Conservation (phyloP, 2,113 vertebrate genomes). For the Lamprologus ornatipinnis region DNA sequence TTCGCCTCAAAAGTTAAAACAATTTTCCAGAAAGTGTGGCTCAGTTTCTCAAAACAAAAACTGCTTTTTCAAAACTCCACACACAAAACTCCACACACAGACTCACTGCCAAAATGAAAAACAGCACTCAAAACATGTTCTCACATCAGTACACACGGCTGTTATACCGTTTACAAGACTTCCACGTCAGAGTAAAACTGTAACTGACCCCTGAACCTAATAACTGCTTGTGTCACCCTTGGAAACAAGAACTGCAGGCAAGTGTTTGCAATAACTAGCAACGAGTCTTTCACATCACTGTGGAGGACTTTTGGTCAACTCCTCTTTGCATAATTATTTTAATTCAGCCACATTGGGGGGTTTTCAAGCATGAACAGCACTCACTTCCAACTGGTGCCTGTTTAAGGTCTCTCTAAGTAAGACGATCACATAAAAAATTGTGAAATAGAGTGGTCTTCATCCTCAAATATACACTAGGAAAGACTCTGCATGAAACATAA, state of each 20-base stretch:
- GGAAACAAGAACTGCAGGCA: background rate
- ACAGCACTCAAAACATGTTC: background rate
- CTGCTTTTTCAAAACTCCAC: fast-evolving
- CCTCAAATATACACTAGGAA: background rate
- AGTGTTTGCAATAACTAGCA: background rate
- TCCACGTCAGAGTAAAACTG: background rate
- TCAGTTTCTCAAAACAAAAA: background rate
- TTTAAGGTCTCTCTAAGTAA: background rate
- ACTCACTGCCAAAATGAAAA: background rate
- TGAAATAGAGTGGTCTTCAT: background rate
- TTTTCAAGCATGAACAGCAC: background rate
- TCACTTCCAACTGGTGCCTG: background rate
- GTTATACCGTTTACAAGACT: background rate
- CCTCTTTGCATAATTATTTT: background rate
- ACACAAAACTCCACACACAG: background rate
- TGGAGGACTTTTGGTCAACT: background rate
- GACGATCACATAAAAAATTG: background rate
- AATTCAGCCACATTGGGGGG: fast-evolving
- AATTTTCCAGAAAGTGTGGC: fast-evolving
- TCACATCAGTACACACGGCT: background rate
- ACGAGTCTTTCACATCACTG: background rate
- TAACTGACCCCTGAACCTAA: background rate
- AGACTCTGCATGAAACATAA: background rate
- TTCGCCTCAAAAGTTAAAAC: background rate
- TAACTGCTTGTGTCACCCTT: background rate